Evolutionary conservation across 2,113 vertebrate genomes (phyloP).

Genomic region (Chaenogobius annularis): DNA sequence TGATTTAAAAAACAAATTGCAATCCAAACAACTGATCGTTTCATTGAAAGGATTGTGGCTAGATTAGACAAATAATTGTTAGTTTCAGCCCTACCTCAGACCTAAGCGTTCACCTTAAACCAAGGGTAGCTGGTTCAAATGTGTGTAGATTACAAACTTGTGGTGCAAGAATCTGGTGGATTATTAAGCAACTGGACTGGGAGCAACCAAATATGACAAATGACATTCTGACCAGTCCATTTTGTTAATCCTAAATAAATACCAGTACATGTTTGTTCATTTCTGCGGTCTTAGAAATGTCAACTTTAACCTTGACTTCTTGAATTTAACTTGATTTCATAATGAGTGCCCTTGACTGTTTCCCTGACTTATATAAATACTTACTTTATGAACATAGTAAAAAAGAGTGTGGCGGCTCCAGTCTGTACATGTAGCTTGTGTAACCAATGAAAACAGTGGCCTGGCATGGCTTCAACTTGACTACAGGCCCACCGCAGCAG

Average conservation of each 20-base stretch:
- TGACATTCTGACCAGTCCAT: too few relatives aligned
- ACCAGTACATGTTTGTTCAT: background rate
- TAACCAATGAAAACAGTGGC: constrained; percentile 32
- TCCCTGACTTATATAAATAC: background rate
- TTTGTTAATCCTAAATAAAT: too few relatives aligned
- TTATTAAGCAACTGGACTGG: too few relatives aligned
- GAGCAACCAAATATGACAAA: too few relatives aligned
- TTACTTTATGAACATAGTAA: constrained; percentile 16
- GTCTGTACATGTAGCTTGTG: constrained; percentile 45
- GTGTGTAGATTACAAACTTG: too few relatives aligned
- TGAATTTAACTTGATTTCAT: background rate
- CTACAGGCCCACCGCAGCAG: constrained; percentile 13
- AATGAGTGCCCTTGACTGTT: background rate
- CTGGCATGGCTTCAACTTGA: constrained; percentile 30
- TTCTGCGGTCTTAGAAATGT: background rate
- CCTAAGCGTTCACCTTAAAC: too few relatives aligned
- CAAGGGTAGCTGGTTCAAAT: background rate
- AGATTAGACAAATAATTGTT: too few relatives aligned
- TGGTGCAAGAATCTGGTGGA: background rate
- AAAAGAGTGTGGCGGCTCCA: constrained; percentile 32
- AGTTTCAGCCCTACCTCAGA: too few relatives aligned
- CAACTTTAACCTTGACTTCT: background rate
- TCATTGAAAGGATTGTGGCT: too few relatives aligned
- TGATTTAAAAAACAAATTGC: too few relatives aligned
- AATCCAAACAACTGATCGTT: too few relatives aligned